A percentile compares a stretch with the other conserved stretches of the same genome.
Evolutionary conservation across 37 sponge, comb jelly and placozoan species (phyloP).

Genomic region (Haliclona indistincta): DNA sequence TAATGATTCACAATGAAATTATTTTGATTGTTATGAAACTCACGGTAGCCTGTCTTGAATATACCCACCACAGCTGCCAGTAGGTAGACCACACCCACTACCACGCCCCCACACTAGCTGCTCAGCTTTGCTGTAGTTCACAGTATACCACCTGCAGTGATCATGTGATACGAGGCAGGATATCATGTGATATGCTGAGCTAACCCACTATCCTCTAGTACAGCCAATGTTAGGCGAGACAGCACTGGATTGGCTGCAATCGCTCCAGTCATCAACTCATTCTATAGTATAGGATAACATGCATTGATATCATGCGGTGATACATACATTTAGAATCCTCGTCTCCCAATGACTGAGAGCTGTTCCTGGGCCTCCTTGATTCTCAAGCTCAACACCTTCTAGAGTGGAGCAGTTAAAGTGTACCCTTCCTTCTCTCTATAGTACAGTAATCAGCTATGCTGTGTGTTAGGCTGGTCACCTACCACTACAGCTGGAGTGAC

Average conservation of each 20-base stretch:
- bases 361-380: constrained; percentile 79
- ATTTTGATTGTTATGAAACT: too few relatives aligned
- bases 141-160: constrained; percentile 71
- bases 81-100: constrained; percentile 57
- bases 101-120: constrained; percentile 50
- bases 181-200: too few relatives aligned
- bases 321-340: constrained; percentile 67
- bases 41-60: too few relatives aligned
- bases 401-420: constrained; percentile 72
- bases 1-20: too few relatives aligned
- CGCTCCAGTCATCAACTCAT: constrained; percentile 85
- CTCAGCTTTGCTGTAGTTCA: constrained; percentile 58
- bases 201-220: constrained; percentile 80
- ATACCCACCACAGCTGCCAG: constrained; percentile 45
- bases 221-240: constrained; percentile 68
- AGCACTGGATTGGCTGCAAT: constrained; percentile 69
- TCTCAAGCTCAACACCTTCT: constrained; percentile 79
- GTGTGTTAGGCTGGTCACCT: neutral
- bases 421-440: constrained; percentile 50
- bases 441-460: neutral
- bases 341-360: constrained; percentile 77
- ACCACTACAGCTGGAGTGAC: constrained; percentile 68
- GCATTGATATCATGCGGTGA: neutral
- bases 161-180: too few relatives aligned
- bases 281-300: constrained; percentile 34